A percentile compares a stretch with the other conserved stretches of the same genome.
phyloP scores from a whole-genome alignment of 2,113 vertebrate genomes.

The Ifrita kowaldi region DNA sequence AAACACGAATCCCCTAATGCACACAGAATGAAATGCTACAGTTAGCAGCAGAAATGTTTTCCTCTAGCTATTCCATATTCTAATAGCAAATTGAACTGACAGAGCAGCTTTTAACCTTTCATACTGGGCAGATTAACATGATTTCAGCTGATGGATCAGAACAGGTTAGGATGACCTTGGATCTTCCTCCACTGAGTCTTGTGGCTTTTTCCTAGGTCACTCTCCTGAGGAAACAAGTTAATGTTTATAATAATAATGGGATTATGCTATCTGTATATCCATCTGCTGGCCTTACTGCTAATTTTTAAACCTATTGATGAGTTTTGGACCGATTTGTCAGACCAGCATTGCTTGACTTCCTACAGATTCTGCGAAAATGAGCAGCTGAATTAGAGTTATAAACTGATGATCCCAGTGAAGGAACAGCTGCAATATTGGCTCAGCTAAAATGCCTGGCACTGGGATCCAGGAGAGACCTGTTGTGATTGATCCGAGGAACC shows the following conservation, averaged over 20 bases:
- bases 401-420: not conserved
- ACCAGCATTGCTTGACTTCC: not conserved
- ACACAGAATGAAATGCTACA: not conserved
- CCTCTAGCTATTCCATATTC: slow-evolving; percentile 35
- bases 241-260: not conserved
- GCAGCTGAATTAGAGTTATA: not conserved
- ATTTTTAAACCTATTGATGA: not conserved
- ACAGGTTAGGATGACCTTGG: slow-evolving; percentile 55
- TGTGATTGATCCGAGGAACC: not conserved
- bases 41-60: slow-evolving; percentile 41
- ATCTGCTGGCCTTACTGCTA: not conserved
- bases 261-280: not conserved
- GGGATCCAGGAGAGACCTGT: not conserved
- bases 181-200: not conserved
- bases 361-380: not conserved
- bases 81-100: slow-evolving; percentile 58
- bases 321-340: not conserved
- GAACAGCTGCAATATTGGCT: not conserved
- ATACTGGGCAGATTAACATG: slow-evolving; percentile 32
- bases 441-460: not conserved
- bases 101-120: slow-evolving; percentile 68
- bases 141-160: slow-evolving; percentile 56
- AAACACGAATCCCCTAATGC: not conserved
- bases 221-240: not conserved
- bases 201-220: not conserved